Conservation (phyloP, 2,113 vertebrate genomes). For the Poecile atricapillus region DNA sequence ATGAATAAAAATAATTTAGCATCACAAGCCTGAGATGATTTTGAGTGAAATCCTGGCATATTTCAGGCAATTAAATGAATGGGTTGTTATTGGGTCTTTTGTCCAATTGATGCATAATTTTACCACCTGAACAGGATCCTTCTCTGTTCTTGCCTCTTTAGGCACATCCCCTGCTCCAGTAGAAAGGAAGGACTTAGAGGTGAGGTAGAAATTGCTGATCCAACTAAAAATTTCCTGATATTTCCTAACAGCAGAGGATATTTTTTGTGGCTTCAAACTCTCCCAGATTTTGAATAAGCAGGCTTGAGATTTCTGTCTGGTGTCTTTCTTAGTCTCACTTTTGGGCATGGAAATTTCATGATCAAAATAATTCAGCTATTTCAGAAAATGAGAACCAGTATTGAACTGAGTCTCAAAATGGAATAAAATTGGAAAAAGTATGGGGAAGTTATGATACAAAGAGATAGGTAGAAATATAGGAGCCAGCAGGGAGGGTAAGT, state of each 20-base stretch:
- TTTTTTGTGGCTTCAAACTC: not conserved
- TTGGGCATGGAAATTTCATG: not conserved
- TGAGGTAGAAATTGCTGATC: not conserved
- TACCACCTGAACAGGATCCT: not conserved
- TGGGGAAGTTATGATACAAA: not conserved
- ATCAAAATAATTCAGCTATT: not conserved
- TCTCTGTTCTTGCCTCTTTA: not conserved
- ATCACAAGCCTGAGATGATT: constrained; percentile 28
- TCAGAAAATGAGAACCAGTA: not conserved
- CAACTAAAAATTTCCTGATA: not conserved
- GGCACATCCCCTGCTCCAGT: not conserved
- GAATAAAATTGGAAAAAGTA: not conserved
- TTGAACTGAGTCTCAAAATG: not conserved
- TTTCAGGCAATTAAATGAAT: not conserved
- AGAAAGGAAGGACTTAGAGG: not conserved
- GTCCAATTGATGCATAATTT: not conserved
- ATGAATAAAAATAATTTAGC: constrained; percentile 29
- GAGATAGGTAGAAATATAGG: not conserved
- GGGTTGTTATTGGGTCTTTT: not conserved
- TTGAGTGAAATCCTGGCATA: not conserved
- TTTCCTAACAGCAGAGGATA: not conserved
- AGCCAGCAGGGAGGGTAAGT: not conserved
- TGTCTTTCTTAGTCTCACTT: not conserved
- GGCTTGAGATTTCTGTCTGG: not conserved
- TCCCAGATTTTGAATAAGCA: not conserved